These are phyloP conservation scores for Lepidotrigona ventralis DNA, from an alignment of 1,140 invertebrate species.

Conservation along the genomic window DNA sequence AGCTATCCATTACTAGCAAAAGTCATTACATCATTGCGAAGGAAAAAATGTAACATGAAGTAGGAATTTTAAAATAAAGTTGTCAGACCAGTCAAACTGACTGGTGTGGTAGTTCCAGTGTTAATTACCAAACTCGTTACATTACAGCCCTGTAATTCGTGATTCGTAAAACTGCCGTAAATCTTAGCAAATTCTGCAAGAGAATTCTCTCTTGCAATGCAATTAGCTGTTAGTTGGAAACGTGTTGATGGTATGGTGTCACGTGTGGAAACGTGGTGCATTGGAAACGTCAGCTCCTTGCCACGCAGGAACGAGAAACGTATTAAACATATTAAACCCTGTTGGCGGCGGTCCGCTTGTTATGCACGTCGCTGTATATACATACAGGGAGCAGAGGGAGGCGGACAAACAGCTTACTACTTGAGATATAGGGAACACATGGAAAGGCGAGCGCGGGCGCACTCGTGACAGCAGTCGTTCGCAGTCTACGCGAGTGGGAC, in stretches of 20 bases:
- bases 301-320: not conserved
- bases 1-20: no score
- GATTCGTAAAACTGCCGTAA: no score
- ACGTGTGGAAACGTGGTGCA: not conserved
- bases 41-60: no score
- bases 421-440: slow-evolving; percentile 19
- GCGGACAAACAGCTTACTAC: not conserved
- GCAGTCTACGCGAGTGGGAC: slow-evolving; percentile 27
- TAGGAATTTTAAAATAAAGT: no score
- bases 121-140: no score
- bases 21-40: no score
- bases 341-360: slow-evolving; percentile 7
- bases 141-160: no score
- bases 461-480: slow-evolving; percentile 52
- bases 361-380: not conserved
- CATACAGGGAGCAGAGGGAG: not conserved
- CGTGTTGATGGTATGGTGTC: not conserved
- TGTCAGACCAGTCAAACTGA: no score
- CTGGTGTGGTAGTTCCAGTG: no score
- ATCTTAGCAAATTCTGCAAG: not conserved
- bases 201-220: not conserved
- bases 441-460: slow-evolving; percentile 40
- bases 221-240: not conserved
- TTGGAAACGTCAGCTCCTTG: not conserved
- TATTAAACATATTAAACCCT: not conserved